Conservation (phyloP, 1,140 invertebrate genomes). For the Drosophila sturtevanti region DNA sequence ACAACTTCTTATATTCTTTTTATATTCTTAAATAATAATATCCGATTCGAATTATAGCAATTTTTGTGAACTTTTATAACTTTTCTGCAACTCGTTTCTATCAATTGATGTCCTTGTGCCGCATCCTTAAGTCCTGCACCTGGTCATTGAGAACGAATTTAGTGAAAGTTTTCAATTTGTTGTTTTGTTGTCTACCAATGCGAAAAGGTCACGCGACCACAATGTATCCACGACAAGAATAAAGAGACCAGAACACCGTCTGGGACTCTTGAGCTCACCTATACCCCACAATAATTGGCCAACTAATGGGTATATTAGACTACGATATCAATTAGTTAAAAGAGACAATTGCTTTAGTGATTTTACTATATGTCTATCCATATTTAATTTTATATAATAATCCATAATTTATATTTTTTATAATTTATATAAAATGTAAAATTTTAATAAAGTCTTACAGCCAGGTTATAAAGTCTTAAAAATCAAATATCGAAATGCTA, state of each 20-base stretch:
- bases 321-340: not conserved
- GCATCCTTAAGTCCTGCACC: not conserved
- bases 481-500: not conserved
- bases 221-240: constrained; percentile 45
- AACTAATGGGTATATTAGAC: not conserved
- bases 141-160: constrained; percentile 4
- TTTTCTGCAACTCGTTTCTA: not conserved
- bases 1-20: no score
- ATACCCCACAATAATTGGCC: not conserved
- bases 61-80: not conserved
- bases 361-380: not conserved
- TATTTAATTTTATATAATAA: no score
- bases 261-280: not conserved
- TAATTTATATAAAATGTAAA: no score
- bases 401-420: no score
- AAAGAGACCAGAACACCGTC: constrained; percentile 39
- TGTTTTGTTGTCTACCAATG: constrained; percentile 6
- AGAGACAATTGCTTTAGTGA: not conserved
- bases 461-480: not conserved
- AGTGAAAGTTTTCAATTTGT: constrained; percentile 22
- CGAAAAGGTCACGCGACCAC: constrained; percentile 68
- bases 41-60: not conserved
- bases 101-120: not conserved
- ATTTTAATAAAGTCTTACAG: no score
- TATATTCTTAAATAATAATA: not conserved